Evolutionary conservation across 1,140 invertebrate species (phyloP).

Genomic region (Euglossa dilemma): DNA sequence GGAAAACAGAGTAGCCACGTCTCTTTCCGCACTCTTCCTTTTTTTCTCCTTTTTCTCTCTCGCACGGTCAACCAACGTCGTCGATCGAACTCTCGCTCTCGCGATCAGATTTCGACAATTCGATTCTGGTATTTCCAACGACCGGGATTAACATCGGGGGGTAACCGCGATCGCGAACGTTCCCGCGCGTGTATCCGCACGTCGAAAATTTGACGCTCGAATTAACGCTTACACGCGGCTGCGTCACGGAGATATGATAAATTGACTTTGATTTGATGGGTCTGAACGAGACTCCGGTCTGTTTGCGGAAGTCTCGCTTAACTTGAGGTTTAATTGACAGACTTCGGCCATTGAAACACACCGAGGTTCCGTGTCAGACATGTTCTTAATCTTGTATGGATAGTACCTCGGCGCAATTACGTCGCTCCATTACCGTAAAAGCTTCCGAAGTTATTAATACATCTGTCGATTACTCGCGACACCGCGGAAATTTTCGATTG

Average conservation of each 20-base stretch:
- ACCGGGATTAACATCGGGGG: too few relatives aligned
- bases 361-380: too few relatives aligned
- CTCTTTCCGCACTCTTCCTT: not conserved
- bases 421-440: not conserved
- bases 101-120: too few relatives aligned
- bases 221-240: not conserved
- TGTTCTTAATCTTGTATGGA: not conserved
- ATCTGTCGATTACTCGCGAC: too few relatives aligned
- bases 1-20: not conserved
- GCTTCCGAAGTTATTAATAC: not conserved
- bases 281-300: not conserved
- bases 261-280: not conserved
- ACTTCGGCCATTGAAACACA: not conserved
- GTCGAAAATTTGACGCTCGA: not conserved
- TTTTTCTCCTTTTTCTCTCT: not conserved
- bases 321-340: conserved; percentile 5
- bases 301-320: conserved; percentile 10
- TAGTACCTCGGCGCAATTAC: not conserved
- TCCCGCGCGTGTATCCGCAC: not conserved
- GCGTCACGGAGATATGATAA: not conserved
- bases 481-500: too few relatives aligned
- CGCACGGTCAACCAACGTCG: too few relatives aligned
- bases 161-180: too few relatives aligned
- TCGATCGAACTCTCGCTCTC: too few relatives aligned
- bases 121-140: too few relatives aligned